Percentiles rank a stretch among this genome's conserved stretches.
Conservation (phyloP, 2,797 vertebrate genomes). For the Pelochelys cantorii region DNA sequence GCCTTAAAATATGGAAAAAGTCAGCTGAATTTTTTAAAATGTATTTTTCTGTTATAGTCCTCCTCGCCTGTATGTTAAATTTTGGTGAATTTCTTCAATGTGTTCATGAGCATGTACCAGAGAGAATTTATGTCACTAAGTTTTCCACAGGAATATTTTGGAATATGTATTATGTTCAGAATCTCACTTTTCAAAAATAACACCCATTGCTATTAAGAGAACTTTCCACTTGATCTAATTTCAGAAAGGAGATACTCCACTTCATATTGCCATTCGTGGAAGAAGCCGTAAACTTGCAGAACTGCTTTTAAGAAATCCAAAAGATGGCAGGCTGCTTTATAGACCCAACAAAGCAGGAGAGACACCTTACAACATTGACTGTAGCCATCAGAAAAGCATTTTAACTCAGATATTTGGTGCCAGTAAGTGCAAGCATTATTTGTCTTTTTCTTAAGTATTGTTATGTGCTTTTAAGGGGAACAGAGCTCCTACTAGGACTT, state of each 20-base stretch:
- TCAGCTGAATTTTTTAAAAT: not conserved
- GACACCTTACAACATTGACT: conserved; percentile 99
- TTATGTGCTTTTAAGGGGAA: not conserved
- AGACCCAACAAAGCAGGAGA: conserved; percentile 97
- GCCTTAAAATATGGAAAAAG: not conserved
- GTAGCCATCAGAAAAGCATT: conserved; percentile 99
- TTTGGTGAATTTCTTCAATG: not conserved
- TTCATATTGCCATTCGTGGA: conserved; percentile 97
- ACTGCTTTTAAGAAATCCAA: conserved; percentile 94
- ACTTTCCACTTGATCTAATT: conserved; percentile 15
- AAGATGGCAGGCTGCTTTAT: conserved; percentile 96
- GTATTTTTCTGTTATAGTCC: not conserved
- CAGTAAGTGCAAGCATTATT: conserved; percentile 77
- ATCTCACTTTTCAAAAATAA: not conserved
- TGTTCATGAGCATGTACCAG: not conserved
- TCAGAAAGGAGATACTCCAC: conserved; percentile 97
- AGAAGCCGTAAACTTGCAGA: conserved; percentile 96
- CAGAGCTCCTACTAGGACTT: not conserved
- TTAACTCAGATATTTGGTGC: conserved; percentile 98
- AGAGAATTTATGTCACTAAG: not conserved
- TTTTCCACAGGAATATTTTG: not conserved
- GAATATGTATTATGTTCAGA: not conserved
- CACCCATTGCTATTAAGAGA: not conserved
- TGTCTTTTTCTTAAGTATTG: not conserved
- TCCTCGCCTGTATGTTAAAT: not conserved